phyloP scores from a whole-genome alignment of 2,888 invertebrate genomes.

The Agonopterix alstromeriana region DNA sequence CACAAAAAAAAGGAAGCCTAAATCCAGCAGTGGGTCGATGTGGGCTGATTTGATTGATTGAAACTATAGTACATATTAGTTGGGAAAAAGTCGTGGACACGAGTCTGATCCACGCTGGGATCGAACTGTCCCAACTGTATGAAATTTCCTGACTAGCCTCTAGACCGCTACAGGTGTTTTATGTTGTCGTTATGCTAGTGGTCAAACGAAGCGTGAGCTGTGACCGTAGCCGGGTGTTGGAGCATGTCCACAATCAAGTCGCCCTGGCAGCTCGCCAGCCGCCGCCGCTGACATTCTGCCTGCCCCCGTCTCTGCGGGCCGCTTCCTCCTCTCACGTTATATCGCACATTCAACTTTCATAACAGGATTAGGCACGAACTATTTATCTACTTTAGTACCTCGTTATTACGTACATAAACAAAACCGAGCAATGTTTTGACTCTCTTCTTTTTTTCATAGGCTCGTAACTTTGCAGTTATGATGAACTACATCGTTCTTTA shows the following conservation, averaged over 20 bases:
- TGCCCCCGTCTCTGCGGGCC: neutral
- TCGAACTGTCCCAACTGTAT: too few species aligned
- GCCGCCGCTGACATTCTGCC: too few species aligned
- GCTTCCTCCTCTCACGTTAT: neutral
- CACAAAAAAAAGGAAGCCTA: too few species aligned
- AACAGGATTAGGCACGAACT: constrained; percentile 6
- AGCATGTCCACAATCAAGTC: neutral
- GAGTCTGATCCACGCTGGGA: too few species aligned
- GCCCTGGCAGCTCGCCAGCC: too few species aligned
- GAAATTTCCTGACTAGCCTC: neutral
- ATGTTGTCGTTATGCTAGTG: neutral
- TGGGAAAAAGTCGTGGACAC: too few species aligned
- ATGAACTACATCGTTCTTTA: too few species aligned
- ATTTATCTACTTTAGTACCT: constrained; percentile 2
- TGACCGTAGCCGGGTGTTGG: constrained; percentile 1
- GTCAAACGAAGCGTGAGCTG: neutral
- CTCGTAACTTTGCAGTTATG: too few species aligned
- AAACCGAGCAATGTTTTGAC: neutral
- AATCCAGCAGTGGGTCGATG: too few species aligned
- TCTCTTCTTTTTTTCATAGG: too few species aligned
- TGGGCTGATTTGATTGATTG: too few species aligned
- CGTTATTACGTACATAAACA: neutral
- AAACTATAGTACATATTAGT: too few species aligned
- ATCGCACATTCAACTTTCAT: constrained; percentile 5
- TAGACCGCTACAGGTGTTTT: neutral